phyloP scores from a whole-genome alignment of 2,888 invertebrate genomes.

The Tortricodes alternella region DNA sequence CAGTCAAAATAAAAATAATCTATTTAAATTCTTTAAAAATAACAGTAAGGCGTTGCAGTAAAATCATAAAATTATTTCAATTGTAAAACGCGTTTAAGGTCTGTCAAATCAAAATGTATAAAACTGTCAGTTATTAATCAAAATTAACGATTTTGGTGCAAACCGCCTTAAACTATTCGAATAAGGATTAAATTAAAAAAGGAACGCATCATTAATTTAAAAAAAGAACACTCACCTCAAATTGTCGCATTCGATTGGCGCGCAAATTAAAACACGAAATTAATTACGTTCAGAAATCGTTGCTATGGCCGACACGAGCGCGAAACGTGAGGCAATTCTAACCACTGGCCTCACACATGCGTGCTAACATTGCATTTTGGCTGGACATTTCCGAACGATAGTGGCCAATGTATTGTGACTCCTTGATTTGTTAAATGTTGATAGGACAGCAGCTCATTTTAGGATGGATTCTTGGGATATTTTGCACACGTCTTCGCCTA shows the following conservation, averaged over 20 bases:
- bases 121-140: not conserved
- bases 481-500: no score
- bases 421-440: not conserved
- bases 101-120: no score
- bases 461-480: not conserved
- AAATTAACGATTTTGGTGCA: not conserved
- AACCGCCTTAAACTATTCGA: no score
- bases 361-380: not conserved
- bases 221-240: conserved; percentile 2
- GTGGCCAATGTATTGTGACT: not conserved
- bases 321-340: conserved; percentile 4
- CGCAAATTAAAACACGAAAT: not conserved
- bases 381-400: conserved; percentile 6
- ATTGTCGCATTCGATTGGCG: not conserved
- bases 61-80: no score
- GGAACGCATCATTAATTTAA: not conserved
- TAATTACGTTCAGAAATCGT: conserved; percentile 4
- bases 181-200: no score
- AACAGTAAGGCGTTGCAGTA: no score
- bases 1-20: no score
- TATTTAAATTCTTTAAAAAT: no score
- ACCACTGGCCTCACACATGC: conserved; percentile 14
- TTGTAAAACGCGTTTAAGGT: no score
- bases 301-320: conserved; percentile 14
- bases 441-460: not conserved